Evolutionary conservation across 2,113 vertebrate genomes (phyloP), one percentile per base, ranked within the genome.

Genomic region (Esox niger): DNA sequence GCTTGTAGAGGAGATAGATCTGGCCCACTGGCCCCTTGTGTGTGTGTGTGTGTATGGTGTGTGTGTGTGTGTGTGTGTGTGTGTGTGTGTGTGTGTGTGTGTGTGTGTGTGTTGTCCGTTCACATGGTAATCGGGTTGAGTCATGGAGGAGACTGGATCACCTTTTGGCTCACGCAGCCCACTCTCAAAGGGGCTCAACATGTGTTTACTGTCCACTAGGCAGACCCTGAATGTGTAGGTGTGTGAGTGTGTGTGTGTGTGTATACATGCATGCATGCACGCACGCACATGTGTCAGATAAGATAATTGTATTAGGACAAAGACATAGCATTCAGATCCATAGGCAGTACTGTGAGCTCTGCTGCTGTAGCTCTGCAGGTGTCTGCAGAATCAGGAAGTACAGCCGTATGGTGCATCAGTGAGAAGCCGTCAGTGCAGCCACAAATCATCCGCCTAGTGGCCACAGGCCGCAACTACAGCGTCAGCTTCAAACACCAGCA

Each of bases 391-490:
- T 13, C 35, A 15, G 35, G 15, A 13, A 13, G 13, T 10, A 43
- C 11, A 43, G 38, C 38, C 3, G 11, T 43, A 17, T 17, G 17
- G 11, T 43, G 38, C 13, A 17, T 43, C 38, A 43, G 38, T 71
- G 17, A 4, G 2, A 69, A 52, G 56, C 70, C 49, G 20, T 13
- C 70, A 30, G 35, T 15, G 52, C 9, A 15, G 29, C n/a, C 67
- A 69, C 62, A 58, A 64, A 74, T 62, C 69, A 59, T 81, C 89
- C 88, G 61, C 87, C 89, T 84, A 77, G 87, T 90, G 89, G 86
- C 31, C n/a, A 26, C 43, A 13, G 33, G 0, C 0, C 1, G 69
- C 29, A 64, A 69, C 86, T 87, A 21, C 62, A 60, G n/a, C 6
- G 25, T 17, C 6, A 27, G 17, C 15, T 8, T 46, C 13, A 4